A percentile compares a stretch with the other conserved stretches of the same genome.
These are phyloP conservation scores for Cinclus cinclus DNA, from an alignment of 2,113 vertebrate species.

Conservation along the genomic window DNA sequence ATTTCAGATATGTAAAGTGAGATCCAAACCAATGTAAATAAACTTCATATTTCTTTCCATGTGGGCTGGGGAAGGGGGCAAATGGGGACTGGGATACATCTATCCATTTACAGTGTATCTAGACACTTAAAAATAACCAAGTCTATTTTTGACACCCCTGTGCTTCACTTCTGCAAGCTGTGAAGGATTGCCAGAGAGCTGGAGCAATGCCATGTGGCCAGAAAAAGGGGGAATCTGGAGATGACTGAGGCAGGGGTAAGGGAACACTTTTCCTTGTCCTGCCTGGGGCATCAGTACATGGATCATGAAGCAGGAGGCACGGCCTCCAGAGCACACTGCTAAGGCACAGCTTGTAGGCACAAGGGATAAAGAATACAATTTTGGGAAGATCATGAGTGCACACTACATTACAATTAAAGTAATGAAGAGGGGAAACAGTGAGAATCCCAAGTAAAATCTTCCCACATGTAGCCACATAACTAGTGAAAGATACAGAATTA, in stretches of 20 bases:
- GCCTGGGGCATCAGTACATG: accelerated
- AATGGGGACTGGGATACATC: not conserved
- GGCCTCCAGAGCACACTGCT: not conserved
- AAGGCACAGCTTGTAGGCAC: not conserved
- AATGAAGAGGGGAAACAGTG: not conserved
- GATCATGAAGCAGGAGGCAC: not conserved
- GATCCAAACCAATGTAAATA: conserved; percentile 16
- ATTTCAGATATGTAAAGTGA: not conserved
- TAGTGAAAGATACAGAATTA: not conserved
- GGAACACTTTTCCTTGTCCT: not conserved
- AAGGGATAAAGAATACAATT: not conserved
- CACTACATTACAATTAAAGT: not conserved
- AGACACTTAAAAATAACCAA: not conserved
- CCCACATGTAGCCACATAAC: not conserved
- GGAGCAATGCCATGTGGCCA: not conserved
- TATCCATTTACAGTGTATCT: not conserved
- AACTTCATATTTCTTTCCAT: not conserved
- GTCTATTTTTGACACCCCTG: not conserved
- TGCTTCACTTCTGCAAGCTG: not conserved
- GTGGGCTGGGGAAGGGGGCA: not conserved
- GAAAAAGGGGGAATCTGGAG: not conserved
- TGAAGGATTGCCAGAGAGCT: not conserved
- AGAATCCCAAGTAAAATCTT: not conserved
- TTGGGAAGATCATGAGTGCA: not conserved
- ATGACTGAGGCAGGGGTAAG: not conserved